Conservation (phyloP, 2,888 invertebrate species). For the Serrognathus titanus region DNA sequence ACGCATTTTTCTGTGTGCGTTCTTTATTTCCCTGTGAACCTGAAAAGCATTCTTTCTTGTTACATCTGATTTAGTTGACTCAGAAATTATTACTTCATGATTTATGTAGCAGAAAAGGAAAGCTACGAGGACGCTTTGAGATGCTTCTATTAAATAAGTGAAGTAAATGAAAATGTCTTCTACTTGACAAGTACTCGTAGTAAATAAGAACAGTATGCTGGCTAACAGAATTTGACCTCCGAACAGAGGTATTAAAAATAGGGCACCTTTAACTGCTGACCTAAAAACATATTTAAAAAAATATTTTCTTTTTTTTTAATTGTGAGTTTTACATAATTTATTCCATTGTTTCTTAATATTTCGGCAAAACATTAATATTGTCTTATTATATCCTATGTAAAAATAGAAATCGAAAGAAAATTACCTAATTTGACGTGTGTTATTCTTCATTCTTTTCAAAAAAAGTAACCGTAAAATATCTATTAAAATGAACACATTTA, state of each 20-base stretch:
- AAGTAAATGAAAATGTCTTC: slow-evolving; percentile 59
- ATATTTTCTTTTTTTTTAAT: too few relatives aligned
- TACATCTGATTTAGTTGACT: neutral
- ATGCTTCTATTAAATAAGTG: slow-evolving; percentile 58
- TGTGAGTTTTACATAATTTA: too few relatives aligned
- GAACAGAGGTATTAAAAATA: slow-evolving; percentile 67
- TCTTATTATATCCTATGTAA: too few relatives aligned
- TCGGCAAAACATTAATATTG: too few relatives aligned
- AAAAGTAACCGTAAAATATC: slow-evolving; percentile 65
- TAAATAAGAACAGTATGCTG: slow-evolving; percentile 54
- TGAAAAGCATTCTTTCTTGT: neutral
- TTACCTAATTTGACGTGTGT: slow-evolving; percentile 35
- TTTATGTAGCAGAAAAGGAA: slow-evolving; percentile 65
- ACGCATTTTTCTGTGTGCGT: slow-evolving; percentile 1
- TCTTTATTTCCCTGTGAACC: slow-evolving; percentile 10
- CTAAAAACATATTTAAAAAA: slow-evolving; percentile 42
- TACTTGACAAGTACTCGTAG: slow-evolving; percentile 46
- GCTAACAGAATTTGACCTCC: slow-evolving; percentile 66
- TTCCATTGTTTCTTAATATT: too few relatives aligned
- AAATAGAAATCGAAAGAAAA: too few relatives aligned
- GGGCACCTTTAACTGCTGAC: slow-evolving; percentile 61
- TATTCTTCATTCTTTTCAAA: slow-evolving; percentile 51
- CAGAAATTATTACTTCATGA: slow-evolving; percentile 50
- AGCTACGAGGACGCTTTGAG: slow-evolving; percentile 63
- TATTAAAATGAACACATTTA: slow-evolving; percentile 59